A percentile compares a stretch with the other conserved stretches of the same genome.
Conservation (phyloP, 2,113 vertebrate genomes). For the Egretta garzetta region DNA sequence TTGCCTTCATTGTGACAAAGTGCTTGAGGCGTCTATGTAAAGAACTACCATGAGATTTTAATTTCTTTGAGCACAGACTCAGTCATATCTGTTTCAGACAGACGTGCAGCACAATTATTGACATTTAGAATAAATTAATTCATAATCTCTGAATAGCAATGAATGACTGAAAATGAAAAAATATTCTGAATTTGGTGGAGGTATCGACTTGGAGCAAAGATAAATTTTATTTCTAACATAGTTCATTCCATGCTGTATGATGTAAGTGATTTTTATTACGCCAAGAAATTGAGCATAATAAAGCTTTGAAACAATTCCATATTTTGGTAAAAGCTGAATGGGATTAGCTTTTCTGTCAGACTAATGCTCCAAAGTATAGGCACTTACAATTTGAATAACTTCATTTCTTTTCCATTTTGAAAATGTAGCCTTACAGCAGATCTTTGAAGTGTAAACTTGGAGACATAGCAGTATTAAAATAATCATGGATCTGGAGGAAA, state of each 20-base stretch:
- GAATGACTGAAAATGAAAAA: not conserved
- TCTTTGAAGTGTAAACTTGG: slow-evolving; percentile 50
- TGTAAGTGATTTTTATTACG: not conserved
- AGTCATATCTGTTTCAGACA: not conserved
- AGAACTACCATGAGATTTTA: not conserved
- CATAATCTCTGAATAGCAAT: not conserved
- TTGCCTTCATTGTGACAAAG: not conserved
- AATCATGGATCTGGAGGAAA: slow-evolving; percentile 24
- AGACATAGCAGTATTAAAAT: slow-evolving; percentile 44
- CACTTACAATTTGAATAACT: not conserved
- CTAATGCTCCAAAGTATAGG: not conserved
- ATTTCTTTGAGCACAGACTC: not conserved
- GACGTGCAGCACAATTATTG: not conserved
- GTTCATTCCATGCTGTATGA: not conserved
- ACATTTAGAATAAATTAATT: not conserved
- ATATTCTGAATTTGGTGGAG: not conserved
- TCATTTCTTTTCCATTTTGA: slow-evolving; percentile 18
- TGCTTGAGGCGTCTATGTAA: not conserved
- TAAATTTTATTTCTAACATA: not conserved
- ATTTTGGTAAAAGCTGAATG: not conserved
- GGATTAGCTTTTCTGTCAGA: not conserved
- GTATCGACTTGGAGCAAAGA: not conserved
- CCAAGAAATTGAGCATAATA: not conserved
- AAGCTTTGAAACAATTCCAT: not conserved
- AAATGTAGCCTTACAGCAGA: slow-evolving; percentile 20